These are phyloP conservation scores for Drosophila borealis DNA, from an alignment of 2,888 invertebrate genomes.

Conservation along the genomic window DNA sequence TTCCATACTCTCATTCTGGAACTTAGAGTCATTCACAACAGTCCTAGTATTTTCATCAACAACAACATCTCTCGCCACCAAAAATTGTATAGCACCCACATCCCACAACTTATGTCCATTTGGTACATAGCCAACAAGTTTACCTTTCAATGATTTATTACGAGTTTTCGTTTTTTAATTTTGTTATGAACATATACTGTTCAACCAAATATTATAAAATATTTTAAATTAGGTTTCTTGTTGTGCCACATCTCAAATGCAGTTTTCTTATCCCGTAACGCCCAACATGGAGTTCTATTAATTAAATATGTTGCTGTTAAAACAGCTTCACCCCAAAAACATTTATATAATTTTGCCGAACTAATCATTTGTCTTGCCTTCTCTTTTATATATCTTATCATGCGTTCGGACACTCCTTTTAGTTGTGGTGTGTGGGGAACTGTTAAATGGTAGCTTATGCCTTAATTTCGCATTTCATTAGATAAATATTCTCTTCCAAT, in stretches of 20 bases:
- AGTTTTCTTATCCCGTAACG: too few relatives aligned
- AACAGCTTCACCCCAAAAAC: background rate
- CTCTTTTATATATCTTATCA: background rate
- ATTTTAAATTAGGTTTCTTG: constrained; percentile 29
- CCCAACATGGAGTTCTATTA: too few relatives aligned
- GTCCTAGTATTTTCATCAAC: too few relatives aligned
- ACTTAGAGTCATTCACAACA: too few relatives aligned
- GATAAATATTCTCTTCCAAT: background rate
- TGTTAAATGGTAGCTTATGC: constrained; percentile 13
- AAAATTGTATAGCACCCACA: background rate
- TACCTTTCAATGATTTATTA: constrained; percentile 36
- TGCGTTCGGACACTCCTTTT: constrained; percentile 9
- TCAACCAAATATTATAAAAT: constrained; percentile 44
- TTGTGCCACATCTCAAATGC: constrained; percentile 21
- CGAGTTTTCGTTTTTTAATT: constrained; percentile 47
- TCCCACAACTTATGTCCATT: too few relatives aligned
- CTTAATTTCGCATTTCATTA: too few relatives aligned
- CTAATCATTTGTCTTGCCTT: background rate
- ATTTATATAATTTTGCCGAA: too few relatives aligned
- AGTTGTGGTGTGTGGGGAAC: constrained; percentile 11
- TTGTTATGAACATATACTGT: too few relatives aligned
- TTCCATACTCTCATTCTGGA: too few relatives aligned
- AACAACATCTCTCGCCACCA: too few relatives aligned
- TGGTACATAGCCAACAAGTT: constrained; percentile 14
- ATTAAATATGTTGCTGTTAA: too few relatives aligned